phyloP scores from a whole-genome alignment of 2,797 vertebrate species.

The Valencia hispanica region DNA sequence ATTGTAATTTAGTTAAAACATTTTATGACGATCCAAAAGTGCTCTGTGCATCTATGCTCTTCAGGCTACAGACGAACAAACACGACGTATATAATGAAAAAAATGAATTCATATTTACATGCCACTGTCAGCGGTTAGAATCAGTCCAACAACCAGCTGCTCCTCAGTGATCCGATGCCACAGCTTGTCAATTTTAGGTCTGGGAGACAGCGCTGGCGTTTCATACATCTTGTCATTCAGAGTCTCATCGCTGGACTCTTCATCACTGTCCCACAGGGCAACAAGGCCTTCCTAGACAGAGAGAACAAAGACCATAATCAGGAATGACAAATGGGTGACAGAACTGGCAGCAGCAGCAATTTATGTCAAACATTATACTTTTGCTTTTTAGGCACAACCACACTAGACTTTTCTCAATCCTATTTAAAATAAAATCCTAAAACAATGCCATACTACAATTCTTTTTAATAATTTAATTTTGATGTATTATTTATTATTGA shows the following conservation, averaged over 20 bases:
- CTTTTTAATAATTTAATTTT: background rate
- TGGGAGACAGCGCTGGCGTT: constrained; percentile 55
- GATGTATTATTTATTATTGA: background rate
- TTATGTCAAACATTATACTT: constrained; percentile 43
- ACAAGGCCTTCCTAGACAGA: constrained; percentile 86
- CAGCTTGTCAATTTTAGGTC: constrained; percentile 81
- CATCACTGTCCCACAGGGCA: constrained; percentile 88
- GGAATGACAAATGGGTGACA: constrained; percentile 52
- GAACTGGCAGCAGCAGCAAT: constrained; percentile 46
- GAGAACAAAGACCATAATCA: constrained; percentile 53
- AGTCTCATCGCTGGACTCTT: constrained; percentile 69
- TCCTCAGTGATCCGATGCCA: constrained; percentile 88
- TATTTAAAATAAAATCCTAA: constrained; percentile 3
- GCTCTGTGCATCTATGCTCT: background rate
- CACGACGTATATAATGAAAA: constrained; percentile 5
- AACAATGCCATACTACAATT: background rate
- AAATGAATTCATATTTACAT: constrained; percentile 79
- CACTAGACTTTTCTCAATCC: constrained; percentile 1
- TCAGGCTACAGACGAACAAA: background rate
- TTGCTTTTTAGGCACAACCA: constrained; percentile 24
- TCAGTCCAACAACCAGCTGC: constrained; percentile 87
- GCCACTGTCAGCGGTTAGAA: constrained; percentile 73
- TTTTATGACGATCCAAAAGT: background rate
- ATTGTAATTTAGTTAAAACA: background rate
- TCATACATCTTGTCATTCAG: constrained; percentile 51